A percentile compares a stretch with the other conserved stretches of the same genome.
Conservation (phyloP, 2,888 invertebrate genomes). For the Lymantria dispar region DNA sequence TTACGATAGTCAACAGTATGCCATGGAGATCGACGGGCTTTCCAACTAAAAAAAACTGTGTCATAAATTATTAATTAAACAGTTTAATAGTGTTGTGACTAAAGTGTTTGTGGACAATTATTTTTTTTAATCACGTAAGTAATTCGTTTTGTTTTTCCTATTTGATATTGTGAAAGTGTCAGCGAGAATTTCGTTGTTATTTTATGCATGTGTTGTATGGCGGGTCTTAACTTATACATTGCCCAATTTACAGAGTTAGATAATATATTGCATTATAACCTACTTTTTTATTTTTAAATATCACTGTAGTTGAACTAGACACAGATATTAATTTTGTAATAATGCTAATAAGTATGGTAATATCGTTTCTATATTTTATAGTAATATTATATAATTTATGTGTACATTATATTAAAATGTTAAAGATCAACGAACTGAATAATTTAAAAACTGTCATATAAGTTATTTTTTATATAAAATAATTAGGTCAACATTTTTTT, state of each 20-base stretch:
- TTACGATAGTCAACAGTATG: constrained; percentile 60
- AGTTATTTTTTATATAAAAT: neutral
- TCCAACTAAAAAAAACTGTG: constrained; percentile 42
- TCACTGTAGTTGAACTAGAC: constrained; percentile 19
- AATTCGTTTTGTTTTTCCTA: constrained; percentile 1
- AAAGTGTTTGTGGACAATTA: constrained; percentile 27
- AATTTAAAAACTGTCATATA: neutral
- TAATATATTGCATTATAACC: constrained; percentile 36
- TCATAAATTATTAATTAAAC: constrained; percentile 15
- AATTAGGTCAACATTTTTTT: neutral
- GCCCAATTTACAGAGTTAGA: constrained; percentile 38
- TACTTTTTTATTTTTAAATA: constrained; percentile 33
- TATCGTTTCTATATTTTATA: constrained; percentile 3
- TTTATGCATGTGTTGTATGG: constrained; percentile 20
- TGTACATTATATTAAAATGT: neutral
- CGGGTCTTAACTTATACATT: constrained; percentile 17
- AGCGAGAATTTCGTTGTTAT: constrained; percentile 6
- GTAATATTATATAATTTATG: constrained; percentile 7
- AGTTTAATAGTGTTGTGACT: constrained; percentile 22
- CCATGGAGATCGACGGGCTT: constrained; percentile 59
- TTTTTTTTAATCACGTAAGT: constrained; percentile 24
- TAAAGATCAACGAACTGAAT: neutral
- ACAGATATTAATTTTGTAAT: constrained; percentile 26
- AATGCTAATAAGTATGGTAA: constrained; percentile 19
- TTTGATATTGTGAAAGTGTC: constrained; percentile 22